Percentiles rank a stretch among this genome's conserved stretches.
phyloP scores from a whole-genome alignment of 2,797 vertebrate genomes.

The Crotalus adamanteus region DNA sequence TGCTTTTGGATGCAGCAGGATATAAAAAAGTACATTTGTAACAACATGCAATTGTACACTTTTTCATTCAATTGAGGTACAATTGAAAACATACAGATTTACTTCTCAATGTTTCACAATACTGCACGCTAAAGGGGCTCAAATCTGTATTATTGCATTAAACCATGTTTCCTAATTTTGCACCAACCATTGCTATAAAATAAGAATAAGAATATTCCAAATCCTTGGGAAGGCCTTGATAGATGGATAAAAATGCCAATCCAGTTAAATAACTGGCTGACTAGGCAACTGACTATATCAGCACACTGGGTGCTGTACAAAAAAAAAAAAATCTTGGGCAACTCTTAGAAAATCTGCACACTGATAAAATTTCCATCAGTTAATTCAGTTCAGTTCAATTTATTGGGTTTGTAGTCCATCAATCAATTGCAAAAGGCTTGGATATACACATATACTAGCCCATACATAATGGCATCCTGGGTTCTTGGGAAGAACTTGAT shows the following conservation, averaged over 20 bases:
- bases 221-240: not conserved
- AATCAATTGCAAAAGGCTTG: not conserved
- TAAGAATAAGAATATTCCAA: not conserved
- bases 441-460: not conserved
- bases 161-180: not conserved
- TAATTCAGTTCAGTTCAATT: not conserved
- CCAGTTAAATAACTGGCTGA: not conserved
- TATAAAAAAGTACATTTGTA: not conserved
- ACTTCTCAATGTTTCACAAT: not conserved
- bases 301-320: not conserved
- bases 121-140: not conserved
- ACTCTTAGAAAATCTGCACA: not conserved
- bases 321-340: not conserved
- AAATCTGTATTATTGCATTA: not conserved
- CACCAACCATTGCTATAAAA: not conserved
- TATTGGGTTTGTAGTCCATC: not conserved
- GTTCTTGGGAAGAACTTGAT: not conserved
- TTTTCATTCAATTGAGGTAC: no score
- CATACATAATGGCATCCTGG: not conserved
- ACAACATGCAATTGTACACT: not conserved
- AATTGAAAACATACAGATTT: not conserved
- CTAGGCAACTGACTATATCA: not conserved
- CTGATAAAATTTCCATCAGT: not conserved
- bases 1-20: not conserved
- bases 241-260: not conserved